A percentile compares a stretch with the other conserved stretches of the same genome.
These are phyloP conservation scores for Mormyrus lacerda DNA, from an alignment of 2,113 vertebrate genomes.

Conservation along the genomic window DNA sequence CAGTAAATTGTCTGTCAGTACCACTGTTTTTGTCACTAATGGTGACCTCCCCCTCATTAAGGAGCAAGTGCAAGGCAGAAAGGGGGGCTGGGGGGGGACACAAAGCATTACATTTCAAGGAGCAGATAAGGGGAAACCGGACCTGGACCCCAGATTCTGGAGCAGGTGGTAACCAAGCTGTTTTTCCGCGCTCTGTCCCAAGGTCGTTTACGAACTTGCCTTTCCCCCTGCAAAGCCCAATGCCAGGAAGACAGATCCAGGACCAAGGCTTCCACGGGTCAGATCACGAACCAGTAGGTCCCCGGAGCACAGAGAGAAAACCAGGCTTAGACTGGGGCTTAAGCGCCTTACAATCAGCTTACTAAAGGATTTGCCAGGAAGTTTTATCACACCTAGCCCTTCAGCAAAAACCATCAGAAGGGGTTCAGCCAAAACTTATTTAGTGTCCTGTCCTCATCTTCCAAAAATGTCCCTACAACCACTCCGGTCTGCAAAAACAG, in stretches of 20 bases:
- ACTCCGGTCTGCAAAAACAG: neutral
- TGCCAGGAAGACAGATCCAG: neutral
- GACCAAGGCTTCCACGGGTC: neutral
- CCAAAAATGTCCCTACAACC: neutral
- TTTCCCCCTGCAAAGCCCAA: neutral
- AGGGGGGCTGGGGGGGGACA: neutral
- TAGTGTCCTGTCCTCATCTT: neutral
- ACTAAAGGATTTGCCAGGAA: neutral
- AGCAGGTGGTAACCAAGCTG: neutral
- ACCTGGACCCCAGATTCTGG: neutral
- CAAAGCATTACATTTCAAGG: neutral
- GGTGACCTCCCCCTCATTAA: neutral
- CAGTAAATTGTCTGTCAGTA: neutral
- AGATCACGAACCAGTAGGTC: neutral
- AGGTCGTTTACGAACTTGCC: neutral
- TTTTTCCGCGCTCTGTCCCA: neutral
- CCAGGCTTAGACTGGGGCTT: neutral
- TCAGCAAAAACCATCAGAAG: neutral
- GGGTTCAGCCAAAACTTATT: neutral
- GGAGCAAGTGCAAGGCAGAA: neutral
- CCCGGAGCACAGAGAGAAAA: neutral
- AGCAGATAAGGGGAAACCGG: neutral
- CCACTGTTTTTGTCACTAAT: neutral
- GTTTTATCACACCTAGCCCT: neutral
- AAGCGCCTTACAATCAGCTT: slow-evolving; percentile 3